These are phyloP conservation scores for Lagocephalus sceleratus DNA, from an alignment of 2,797 vertebrate species.

Conservation along the genomic window DNA sequence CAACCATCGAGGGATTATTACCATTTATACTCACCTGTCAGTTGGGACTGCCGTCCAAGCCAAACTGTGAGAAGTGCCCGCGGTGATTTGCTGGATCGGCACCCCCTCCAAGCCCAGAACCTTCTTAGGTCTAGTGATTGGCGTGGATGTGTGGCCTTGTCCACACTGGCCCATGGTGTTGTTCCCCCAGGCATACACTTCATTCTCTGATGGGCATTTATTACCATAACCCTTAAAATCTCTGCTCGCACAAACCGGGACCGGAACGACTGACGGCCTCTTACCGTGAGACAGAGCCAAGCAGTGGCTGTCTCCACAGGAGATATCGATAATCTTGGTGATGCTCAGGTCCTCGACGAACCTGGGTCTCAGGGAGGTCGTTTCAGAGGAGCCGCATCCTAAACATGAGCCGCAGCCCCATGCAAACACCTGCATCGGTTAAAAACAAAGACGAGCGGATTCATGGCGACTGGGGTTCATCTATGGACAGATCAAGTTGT, in stretches of 20 bases:
- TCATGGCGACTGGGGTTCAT: too few relatives aligned
- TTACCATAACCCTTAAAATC: neutral
- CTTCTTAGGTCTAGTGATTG: slow-evolving; percentile 83
- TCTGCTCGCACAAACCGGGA: neutral
- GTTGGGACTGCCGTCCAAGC: slow-evolving; percentile 83
- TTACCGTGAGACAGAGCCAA: slow-evolving; percentile 81
- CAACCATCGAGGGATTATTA: neutral
- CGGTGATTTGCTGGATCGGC: slow-evolving; percentile 82
- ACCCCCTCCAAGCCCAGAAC: slow-evolving; percentile 81
- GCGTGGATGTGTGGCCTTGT: slow-evolving; percentile 82
- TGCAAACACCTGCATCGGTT: slow-evolving; percentile 74
- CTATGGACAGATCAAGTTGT: too few relatives aligned
- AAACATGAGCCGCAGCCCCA: slow-evolving; percentile 85
- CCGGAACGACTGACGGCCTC: neutral
- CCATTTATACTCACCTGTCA: slow-evolving; percentile 68
- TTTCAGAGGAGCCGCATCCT: slow-evolving; percentile 82
- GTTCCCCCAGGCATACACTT: slow-evolving; percentile 85
- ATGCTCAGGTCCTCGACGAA: slow-evolving; percentile 80
- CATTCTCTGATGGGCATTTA: slow-evolving; percentile 72
- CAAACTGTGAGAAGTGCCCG: slow-evolving; percentile 83
- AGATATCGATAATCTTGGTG: slow-evolving; percentile 84
- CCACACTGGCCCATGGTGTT: slow-evolving; percentile 87
- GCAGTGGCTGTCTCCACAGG: slow-evolving; percentile 84
- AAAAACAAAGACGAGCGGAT: too few relatives aligned
- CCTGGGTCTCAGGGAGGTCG: slow-evolving; percentile 77